These are phyloP conservation scores for Lichenostomus cassidix DNA, from an alignment of 2,113 vertebrate genomes.

Conservation along the genomic window DNA sequence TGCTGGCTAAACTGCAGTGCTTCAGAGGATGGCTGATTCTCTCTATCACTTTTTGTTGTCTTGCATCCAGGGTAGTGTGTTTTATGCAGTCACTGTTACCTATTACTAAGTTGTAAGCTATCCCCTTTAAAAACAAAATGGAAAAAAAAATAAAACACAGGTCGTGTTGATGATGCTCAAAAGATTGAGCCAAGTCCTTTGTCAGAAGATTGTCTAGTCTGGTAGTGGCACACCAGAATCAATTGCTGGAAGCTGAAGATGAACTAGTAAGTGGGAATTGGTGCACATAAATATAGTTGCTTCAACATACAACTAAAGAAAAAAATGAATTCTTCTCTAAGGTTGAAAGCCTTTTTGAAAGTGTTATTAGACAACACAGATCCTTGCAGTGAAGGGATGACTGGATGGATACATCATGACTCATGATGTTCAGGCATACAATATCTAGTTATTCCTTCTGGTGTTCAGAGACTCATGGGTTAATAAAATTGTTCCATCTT, in stretches of 20 bases:
- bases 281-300: neutral
- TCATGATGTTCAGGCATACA: neutral
- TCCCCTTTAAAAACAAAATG: neutral
- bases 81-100: neutral
- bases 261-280: neutral
- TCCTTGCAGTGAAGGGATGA: neutral
- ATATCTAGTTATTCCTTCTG: neutral
- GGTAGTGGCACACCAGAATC: neutral
- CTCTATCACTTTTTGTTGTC: neutral
- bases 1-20: neutral
- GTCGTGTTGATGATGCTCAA: neutral
- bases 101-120: neutral
- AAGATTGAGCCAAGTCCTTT: neutral
- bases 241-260: neutral
- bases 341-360: neutral
- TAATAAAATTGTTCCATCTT: conserved; percentile 17
- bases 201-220: neutral
- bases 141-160: neutral
- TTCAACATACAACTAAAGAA: neutral
- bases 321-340: neutral
- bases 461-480: neutral
- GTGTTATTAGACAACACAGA: neutral
- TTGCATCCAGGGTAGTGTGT: neutral
- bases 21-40: neutral
- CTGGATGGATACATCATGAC: neutral